Percentiles rank a stretch among this genome's conserved stretches.
Conservation (phyloP, 1,140 invertebrate genomes). For the Zaprionus ornatus region DNA sequence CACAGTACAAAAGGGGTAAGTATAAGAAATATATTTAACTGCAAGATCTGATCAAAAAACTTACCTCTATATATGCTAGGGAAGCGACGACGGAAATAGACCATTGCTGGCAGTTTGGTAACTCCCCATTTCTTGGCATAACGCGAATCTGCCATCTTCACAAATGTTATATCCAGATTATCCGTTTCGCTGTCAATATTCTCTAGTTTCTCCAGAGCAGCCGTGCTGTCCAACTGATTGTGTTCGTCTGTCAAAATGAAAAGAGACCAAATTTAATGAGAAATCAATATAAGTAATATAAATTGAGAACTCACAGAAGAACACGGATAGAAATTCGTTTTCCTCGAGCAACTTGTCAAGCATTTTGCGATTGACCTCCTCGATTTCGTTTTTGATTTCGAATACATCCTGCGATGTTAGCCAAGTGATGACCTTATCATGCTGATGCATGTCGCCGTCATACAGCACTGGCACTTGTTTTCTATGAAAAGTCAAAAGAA, state of each 20-base stretch:
- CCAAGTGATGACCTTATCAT: slow-evolving; percentile 94
- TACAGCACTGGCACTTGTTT: slow-evolving; percentile 94
- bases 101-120: slow-evolving; percentile 94
- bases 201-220: slow-evolving; percentile 93
- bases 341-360: slow-evolving; percentile 96
- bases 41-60: background rate
- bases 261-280: slow-evolving; percentile 38
- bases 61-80: slow-evolving; percentile 97
- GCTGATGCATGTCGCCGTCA: slow-evolving; percentile 95
- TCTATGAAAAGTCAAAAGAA: slow-evolving; percentile 48
- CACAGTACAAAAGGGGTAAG: background rate
- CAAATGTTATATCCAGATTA: slow-evolving; percentile 97
- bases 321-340: slow-evolving; percentile 97
- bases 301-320: slow-evolving; percentile 91
- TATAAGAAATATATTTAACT: background rate
- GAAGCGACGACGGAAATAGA: slow-evolving; percentile 96
- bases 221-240: slow-evolving; percentile 90
- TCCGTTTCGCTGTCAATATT: slow-evolving; percentile 97
- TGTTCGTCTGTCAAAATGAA: slow-evolving; percentile 88
- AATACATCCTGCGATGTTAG: slow-evolving; percentile 97
- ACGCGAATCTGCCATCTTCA: slow-evolving; percentile 95
- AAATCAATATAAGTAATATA: background rate
- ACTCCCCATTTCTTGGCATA: slow-evolving; percentile 98
- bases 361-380: slow-evolving; percentile 98
- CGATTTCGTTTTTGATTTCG: slow-evolving; percentile 98